phyloP scores from a whole-genome alignment of 2,797 vertebrate species.

The Acanthornis magna region DNA sequence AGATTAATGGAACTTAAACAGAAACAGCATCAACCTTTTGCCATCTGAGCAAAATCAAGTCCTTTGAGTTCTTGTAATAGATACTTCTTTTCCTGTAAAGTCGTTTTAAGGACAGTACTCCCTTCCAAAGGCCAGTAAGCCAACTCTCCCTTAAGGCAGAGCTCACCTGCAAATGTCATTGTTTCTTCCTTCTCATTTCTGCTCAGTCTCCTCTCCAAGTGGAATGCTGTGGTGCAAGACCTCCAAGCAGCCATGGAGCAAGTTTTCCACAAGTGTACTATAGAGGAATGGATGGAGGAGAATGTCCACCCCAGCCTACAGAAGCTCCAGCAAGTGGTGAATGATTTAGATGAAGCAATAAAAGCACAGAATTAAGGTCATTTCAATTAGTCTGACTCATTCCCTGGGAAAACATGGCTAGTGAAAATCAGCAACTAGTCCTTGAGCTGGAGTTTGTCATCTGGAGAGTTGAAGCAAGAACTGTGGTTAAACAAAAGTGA shows the following conservation, averaged over 20 bases:
- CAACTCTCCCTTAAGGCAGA: background rate
- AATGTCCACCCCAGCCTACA: conserved; percentile 80
- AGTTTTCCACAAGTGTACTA: conserved; percentile 79
- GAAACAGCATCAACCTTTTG: background rate
- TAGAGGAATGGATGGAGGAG: conserved; percentile 92
- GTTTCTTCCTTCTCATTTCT: background rate
- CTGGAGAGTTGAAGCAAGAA: background rate
- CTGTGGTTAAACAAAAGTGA: background rate
- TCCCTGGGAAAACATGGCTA: background rate
- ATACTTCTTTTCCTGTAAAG: background rate
- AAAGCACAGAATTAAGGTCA: conserved; percentile 37
- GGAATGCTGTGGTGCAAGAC: conserved; percentile 75
- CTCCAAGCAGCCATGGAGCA: conserved; percentile 81
- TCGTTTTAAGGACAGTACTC: background rate
- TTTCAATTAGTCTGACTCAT: background rate
- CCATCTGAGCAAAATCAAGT: background rate
- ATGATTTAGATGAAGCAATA: conserved; percentile 76
- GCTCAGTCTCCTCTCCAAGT: conserved; percentile 79
- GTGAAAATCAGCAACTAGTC: background rate
- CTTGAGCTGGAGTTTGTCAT: background rate
- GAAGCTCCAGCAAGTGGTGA: conserved; percentile 79
- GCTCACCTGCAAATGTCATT: background rate
- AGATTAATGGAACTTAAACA: background rate
- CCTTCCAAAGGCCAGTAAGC: background rate
- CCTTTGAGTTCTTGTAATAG: background rate